Base-by-base conservation (phyloP, 2,888 invertebrate species). In the Drosophila imparisetae region DNA sequence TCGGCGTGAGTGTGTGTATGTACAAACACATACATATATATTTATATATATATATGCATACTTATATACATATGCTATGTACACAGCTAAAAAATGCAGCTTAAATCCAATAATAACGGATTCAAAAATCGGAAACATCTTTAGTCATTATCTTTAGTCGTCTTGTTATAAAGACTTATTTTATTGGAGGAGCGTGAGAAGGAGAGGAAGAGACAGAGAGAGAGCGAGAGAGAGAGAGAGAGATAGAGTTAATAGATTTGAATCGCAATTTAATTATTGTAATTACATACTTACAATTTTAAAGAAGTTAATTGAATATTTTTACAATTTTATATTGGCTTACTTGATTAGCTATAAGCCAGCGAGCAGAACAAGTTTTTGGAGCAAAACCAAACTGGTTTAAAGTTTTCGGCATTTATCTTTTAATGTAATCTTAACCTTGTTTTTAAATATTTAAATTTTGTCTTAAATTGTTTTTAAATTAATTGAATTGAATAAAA, bases 1-100 rank as follows among this genome's bases (percentile, higher is more conserved):
- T 84, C 69, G 85, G 68, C 80, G 24, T 70, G 83, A 71, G 61
- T 50, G 34, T 36, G 24, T 36, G 8, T 3, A 15, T 30, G 29
- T 40, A 45, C 36, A 36, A 7, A 27, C 29, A 48, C 13, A 48
- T 15, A 32, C 11, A 29, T 24, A 58, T 30, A 24, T 4, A 15
- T 13, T 0, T 24, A 10, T 55, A 4, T 29, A 57, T n/a, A 36
- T 54, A 10, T 21, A 40, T 8, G 30, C 8, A 29, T 6, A 36
- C 6, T 0, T 2, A n/a, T n/a, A n/a, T 36, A 7, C 4, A 6
- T 21, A 27, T 54, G 36, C 4, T 15, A 21, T 42, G 29, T 42
- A 30, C 57, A 57, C 57, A 11, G 42, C 11, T 15, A 42, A 21
- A 21, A 40, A 30, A 30, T 29, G 10, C 10, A 13, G 40, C 5